Evolutionary conservation across 1,140 invertebrate genomes (phyloP), one percentile per base, ranked within the genome.

Genomic region (Protaetia brevitarsis): DNA sequence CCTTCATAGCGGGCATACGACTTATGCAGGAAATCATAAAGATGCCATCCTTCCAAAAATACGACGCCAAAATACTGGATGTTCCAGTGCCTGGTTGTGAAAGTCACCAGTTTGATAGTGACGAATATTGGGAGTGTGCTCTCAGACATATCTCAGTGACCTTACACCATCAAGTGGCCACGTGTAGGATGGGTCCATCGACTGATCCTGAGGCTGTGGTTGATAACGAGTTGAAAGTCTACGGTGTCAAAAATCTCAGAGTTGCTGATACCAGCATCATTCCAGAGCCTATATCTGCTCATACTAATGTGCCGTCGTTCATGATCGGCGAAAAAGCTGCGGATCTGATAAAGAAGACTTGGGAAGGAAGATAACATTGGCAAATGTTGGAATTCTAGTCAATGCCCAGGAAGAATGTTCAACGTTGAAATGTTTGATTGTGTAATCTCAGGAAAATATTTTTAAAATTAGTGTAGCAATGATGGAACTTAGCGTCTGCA

Each of bases 311-410:
- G 0, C 85, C 86, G 0, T 85, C 88, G 7, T 84, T 86, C 31
- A 95, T 96, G 93, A 89, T 96, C 45, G 94, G 85, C 0, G 93
- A 96, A 76, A 92, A 92, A 73, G 90, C 83, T 0, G 86, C 92
- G 0, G 89, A 94, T 75, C 82, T 95, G 74, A 91, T 95, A 21
- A 88, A 86, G 69, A 74, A 81, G 58, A 76, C 80, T 58, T 87
- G 86, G 86, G 69, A 69, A 19, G 19, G 19, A 23, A 2, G 11
- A 3, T 51, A 51, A 34, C 13, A n/a, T 34, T 2, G 13, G 8
- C 8, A 34, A 34, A 34, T 34, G 8, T 11, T 34, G n/a, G n/a
- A n/a, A n/a, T n/a, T n/a, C n/a, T n/a, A n/a, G n/a, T n/a, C n/a
- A n/a, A n/a, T n/a, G n/a, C n/a, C n/a, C n/a, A n/a, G n/a, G n/a